A percentile compares a stretch with the other conserved stretches of the same genome.
Evolutionary conservation across 2,113 vertebrate genomes (phyloP).

Genomic region (Leucopternis melanops): DNA sequence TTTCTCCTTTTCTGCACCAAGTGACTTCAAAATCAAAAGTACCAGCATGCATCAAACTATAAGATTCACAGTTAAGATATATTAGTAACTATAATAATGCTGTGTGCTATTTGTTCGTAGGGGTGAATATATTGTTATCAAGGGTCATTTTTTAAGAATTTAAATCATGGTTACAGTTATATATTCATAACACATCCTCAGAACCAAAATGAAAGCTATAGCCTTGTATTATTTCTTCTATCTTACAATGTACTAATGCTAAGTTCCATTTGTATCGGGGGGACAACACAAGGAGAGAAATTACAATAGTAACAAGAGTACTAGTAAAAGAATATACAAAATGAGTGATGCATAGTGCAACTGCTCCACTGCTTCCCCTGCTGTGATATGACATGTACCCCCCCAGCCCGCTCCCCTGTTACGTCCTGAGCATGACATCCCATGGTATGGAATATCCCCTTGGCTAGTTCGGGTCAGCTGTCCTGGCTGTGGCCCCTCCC

Average conservation of each 20-base stretch:
- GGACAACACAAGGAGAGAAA: too few relatives aligned
- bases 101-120: background rate
- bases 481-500: too few relatives aligned
- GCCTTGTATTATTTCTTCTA: background rate
- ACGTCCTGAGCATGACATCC: too few relatives aligned
- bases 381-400: too few relatives aligned
- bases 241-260: background rate
- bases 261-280: background rate
- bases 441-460: too few relatives aligned
- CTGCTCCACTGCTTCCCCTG: too few relatives aligned
- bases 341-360: too few relatives aligned
- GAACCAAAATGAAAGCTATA: background rate
- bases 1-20: background rate
- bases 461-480: too few relatives aligned
- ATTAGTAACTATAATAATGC: background rate
- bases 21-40: background rate
- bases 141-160: background rate
- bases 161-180: background rate
- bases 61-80: background rate
- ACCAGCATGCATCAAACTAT: background rate
- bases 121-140: background rate
- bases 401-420: too few relatives aligned
- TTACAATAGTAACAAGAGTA: too few relatives aligned
- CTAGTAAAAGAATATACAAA: too few relatives aligned
- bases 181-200: background rate